Conservation (phyloP, 2,797 vertebrate genomes). For the Bryconaethiops microstoma region DNA sequence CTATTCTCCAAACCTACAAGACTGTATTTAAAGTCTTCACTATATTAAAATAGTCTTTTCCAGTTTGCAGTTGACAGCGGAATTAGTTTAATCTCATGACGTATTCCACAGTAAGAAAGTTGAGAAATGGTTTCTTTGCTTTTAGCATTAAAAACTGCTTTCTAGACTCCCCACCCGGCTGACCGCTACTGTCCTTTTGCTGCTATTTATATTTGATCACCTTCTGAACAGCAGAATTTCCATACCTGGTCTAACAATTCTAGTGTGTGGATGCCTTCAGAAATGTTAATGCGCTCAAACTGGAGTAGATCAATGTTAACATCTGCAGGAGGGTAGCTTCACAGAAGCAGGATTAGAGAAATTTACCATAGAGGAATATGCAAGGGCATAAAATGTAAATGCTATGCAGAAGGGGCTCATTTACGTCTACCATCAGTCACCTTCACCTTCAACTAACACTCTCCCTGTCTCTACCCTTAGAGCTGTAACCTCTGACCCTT, state of each 20-base stretch:
- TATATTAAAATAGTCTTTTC: too few relatives aligned
- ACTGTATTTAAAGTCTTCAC: too few relatives aligned
- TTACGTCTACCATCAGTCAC: neutral
- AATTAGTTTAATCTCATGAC: too few relatives aligned
- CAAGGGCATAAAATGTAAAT: neutral
- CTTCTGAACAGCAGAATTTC: too few relatives aligned
- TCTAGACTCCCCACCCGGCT: too few relatives aligned
- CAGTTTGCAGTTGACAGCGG: too few relatives aligned
- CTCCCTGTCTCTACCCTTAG: slow-evolving; percentile 19
- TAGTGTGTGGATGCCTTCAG: neutral
- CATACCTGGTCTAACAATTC: neutral
- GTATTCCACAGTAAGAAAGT: too few relatives aligned
- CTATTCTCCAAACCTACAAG: too few relatives aligned
- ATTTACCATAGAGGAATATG: neutral
- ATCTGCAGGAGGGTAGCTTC: neutral
- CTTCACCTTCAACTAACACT: slow-evolving; percentile 13
- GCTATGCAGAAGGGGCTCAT: neutral
- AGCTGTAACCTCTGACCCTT: slow-evolving; percentile 39
- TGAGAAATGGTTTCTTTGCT: too few relatives aligned
- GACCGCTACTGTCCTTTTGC: too few relatives aligned
- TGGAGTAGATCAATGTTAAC: neutral
- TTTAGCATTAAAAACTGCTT: too few relatives aligned
- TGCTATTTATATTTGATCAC: too few relatives aligned
- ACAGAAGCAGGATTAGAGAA: neutral
- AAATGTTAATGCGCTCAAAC: neutral